phyloP scores from a whole-genome alignment of 2,797 vertebrate genomes.

The Helarctos malayanus region DNA sequence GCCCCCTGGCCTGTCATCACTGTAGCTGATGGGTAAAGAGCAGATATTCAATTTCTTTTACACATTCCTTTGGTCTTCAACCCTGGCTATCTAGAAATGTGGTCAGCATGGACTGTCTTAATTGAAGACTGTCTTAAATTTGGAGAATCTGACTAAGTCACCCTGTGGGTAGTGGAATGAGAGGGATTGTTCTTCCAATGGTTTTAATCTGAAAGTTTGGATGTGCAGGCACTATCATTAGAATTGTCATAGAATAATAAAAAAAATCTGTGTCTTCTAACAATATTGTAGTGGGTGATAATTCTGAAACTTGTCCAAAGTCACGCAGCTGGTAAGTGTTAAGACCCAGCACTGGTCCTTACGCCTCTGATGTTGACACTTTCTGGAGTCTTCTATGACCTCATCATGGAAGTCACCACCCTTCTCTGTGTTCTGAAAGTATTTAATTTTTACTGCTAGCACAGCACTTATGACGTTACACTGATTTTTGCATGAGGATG shows the following conservation, averaged over 20 bases:
- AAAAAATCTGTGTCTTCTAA: background rate
- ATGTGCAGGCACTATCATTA: conserved; percentile 10
- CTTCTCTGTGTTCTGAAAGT: background rate
- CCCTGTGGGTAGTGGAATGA: background rate
- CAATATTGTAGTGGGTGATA: background rate
- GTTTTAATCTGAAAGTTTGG: conserved; percentile 45
- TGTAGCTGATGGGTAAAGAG: background rate
- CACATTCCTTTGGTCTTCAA: background rate
- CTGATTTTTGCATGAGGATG: background rate
- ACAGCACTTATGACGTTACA: background rate
- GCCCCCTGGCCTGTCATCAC: background rate
- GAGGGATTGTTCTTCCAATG: conserved; percentile 11
- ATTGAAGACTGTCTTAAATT: conserved; percentile 51
- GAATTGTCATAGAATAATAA: background rate
- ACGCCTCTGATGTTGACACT: background rate
- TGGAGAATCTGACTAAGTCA: conserved; percentile 53
- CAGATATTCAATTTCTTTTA: background rate
- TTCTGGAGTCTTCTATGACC: background rate
- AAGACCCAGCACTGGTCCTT: background rate
- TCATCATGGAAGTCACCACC: background rate
- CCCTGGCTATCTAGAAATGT: conserved; percentile 14
- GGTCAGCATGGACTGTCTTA: conserved; percentile 36
- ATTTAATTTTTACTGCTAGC: background rate
- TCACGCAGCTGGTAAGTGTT: background rate
- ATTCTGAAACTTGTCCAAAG: conserved; percentile 17